Conservation (phyloP, 2,888 invertebrate genomes). For the Nomada fucata region DNA sequence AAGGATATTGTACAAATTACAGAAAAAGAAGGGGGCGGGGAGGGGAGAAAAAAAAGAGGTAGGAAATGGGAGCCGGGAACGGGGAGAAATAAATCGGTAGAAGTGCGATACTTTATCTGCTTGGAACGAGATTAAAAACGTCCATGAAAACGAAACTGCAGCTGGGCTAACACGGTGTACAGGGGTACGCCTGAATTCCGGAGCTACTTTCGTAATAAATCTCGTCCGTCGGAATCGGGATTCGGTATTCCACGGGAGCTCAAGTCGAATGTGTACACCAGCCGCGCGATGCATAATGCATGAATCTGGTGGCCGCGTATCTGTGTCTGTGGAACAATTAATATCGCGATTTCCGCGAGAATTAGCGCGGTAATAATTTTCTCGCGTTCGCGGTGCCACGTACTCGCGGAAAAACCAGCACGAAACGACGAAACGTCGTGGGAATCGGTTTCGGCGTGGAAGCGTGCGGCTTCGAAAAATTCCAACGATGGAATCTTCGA, state of each 20-base stretch:
- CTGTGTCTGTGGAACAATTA: conserved; percentile 33
- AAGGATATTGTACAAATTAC: not conserved
- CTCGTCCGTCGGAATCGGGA: conserved; percentile 22
- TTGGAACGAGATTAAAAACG: not conserved
- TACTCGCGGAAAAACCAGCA: too few species aligned
- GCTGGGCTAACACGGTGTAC: not conserved
- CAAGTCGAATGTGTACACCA: conserved; percentile 47
- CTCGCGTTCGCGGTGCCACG: not conserved
- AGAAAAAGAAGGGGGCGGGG: too few species aligned
- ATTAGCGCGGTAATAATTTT: conserved; percentile 26
- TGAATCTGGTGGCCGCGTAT: conserved; percentile 23
- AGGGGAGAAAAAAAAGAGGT: too few species aligned
- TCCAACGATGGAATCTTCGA: too few species aligned
- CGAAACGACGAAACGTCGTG: too few species aligned
- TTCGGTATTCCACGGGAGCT: conserved; percentile 35
- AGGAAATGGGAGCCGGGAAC: too few species aligned
- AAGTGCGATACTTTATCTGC: not conserved
- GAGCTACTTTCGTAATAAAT: conserved; percentile 57
- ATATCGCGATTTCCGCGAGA: conserved; percentile 17
- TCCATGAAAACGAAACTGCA: too few species aligned
- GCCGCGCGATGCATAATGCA: conserved; percentile 56
- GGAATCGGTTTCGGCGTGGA: too few species aligned
- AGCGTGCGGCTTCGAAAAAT: too few species aligned
- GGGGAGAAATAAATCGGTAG: not conserved
- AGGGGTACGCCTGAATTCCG: conserved; percentile 30